Evolutionary conservation across 2,888 invertebrate genomes (phyloP).

Genomic region (Scrobipalpa costella): DNA sequence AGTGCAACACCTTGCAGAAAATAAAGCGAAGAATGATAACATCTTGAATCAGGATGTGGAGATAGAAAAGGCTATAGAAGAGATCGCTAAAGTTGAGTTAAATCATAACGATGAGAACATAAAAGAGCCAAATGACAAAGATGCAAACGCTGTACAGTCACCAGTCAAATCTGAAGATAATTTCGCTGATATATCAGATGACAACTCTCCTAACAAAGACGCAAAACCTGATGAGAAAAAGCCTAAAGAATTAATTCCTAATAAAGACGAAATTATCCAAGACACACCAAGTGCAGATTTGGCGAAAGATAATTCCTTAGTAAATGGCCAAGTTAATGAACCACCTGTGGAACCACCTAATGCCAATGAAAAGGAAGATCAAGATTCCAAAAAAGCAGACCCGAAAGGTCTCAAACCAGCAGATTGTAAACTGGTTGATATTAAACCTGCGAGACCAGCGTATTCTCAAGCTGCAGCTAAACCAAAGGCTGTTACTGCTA

Average conservation of each 20-base stretch:
- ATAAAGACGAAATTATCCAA: slow-evolving; percentile 26
- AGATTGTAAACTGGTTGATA: slow-evolving; percentile 37
- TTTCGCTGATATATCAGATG: slow-evolving; percentile 65
- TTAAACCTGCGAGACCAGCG: slow-evolving; percentile 60
- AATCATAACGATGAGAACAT: slow-evolving; percentile 17
- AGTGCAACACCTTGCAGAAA: slow-evolving; percentile 54
- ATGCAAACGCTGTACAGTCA: slow-evolving; percentile 48
- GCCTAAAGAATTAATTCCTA: slow-evolving; percentile 20
- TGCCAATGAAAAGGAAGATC: slow-evolving; percentile 47
- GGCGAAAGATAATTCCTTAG: slow-evolving; percentile 23
- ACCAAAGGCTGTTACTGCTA: slow-evolving; percentile 60
- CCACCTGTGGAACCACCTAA: slow-evolving; percentile 27
- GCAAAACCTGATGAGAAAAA: not conserved
- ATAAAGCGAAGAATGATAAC: slow-evolving; percentile 62
- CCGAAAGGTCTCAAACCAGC: slow-evolving; percentile 37
- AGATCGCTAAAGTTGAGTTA: slow-evolving; percentile 47
- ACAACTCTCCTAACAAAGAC: slow-evolving; percentile 51
- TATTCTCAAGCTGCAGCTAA: slow-evolving; percentile 79
- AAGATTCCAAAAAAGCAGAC: slow-evolving; percentile 48
- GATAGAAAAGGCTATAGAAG: slow-evolving; percentile 33
- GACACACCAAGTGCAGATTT: not conserved
- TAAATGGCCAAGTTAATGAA: slow-evolving; percentile 31
- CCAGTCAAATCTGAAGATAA: slow-evolving; percentile 67
- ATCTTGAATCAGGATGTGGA: slow-evolving; percentile 59
- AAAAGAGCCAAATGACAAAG: slow-evolving; percentile 40